Evolutionary conservation across 1,140 invertebrate species (phyloP), one percentile per base, ranked within the genome.

Genomic region (Planococcus citri): DNA sequence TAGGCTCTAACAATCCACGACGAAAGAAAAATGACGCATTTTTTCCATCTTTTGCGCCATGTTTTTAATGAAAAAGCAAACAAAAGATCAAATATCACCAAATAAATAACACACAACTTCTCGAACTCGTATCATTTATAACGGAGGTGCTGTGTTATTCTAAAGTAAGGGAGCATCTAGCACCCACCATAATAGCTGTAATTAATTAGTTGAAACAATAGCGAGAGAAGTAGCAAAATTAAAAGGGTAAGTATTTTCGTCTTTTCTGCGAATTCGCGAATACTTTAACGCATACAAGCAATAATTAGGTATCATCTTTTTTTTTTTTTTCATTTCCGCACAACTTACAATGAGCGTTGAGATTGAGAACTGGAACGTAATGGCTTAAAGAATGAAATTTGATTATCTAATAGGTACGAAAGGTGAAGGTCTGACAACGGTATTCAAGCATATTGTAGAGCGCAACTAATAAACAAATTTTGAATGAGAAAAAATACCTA

Each of bases 1-100:
- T 17, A n/a, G n/a, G n/a, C n/a, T n/a, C n/a, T n/a, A n/a, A n/a
- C n/a, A n/a, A n/a, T n/a, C n/a, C n/a, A 2, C 17, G 41, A 51
- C 41, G 17, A 51, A 51, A 51, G 41, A 51, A 51, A 51, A 51
- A 51, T 51, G 4, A n/a, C 17, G 41, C 17, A 51, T 51, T 51
- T 51, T 51, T 51, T 17, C n/a, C n/a, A n/a, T n/a, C n/a, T n/a
- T n/a, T n/a, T 51, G 2, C n/a, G 41, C 17, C 41, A 51, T 20
- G 6, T 51, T 51, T 33, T 51, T 51, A 51, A 51, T 51, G 41
- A 51, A 51, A 51, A 51, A 51, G 41, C 41, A 51, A 51, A 51
- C 41, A 51, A 51, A 51, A 20, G 41, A 51, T 51, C 41, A 51
- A 51, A 51, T 51, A 51, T 51, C 41, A 51, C 41, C 41, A 51